phyloP scores from a whole-genome alignment of 2,113 vertebrate species.

The Ardeotis arabs region DNA sequence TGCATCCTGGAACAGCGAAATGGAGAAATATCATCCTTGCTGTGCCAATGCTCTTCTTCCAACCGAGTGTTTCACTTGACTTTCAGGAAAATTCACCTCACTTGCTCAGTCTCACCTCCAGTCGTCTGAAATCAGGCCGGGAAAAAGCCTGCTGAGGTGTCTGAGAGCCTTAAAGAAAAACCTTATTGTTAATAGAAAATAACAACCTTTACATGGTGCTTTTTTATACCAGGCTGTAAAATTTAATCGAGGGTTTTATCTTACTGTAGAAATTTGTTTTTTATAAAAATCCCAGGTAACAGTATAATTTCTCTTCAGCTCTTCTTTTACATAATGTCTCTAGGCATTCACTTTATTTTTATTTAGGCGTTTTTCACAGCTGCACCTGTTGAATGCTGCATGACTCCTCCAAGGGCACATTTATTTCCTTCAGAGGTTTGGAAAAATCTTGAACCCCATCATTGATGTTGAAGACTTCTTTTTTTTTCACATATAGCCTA shows the following conservation, averaged over 20 bases:
- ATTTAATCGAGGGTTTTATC: slow-evolving; percentile 28
- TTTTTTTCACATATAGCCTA: not conserved
- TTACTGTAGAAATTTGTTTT: not conserved
- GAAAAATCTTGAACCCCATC: not conserved
- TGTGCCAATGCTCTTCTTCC: not conserved
- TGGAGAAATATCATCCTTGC: not conserved
- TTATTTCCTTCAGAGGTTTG: not conserved
- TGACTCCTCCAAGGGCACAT: not conserved
- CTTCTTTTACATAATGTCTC: not conserved
- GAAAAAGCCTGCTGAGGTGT: not conserved
- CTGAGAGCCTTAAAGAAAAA: not conserved
- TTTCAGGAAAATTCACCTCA: not conserved
- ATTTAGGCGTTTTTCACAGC: not conserved
- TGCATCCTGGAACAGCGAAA: not conserved
- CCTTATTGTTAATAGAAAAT: slow-evolving; percentile 8
- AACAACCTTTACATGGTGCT: not conserved
- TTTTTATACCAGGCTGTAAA: slow-evolving; percentile 27
- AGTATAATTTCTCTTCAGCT: not conserved
- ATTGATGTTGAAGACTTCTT: not conserved
- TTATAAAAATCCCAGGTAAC: not conserved
- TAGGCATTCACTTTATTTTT: not conserved
- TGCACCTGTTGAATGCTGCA: not conserved
- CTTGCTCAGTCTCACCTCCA: not conserved
- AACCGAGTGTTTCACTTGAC: not conserved
- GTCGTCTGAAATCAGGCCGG: not conserved